Percentiles rank a stretch among this genome's conserved stretches.
These are phyloP conservation scores for Erinaceus europaeus DNA, from an alignment of 2,113 vertebrate species.

Conservation along the genomic window DNA sequence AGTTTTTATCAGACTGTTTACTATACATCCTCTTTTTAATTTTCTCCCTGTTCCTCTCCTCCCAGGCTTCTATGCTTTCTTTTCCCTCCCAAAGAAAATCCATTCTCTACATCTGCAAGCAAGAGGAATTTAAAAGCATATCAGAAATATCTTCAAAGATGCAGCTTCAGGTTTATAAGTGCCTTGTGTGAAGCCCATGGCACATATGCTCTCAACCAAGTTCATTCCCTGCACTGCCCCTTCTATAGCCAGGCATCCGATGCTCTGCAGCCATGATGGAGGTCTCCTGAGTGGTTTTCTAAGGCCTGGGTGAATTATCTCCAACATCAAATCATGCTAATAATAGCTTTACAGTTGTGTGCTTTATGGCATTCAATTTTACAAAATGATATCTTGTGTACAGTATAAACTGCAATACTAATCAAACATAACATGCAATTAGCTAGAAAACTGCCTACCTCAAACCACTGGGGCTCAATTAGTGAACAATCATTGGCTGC, in stretches of 20 bases:
- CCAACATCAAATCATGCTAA: conserved; percentile 27
- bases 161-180: background rate
- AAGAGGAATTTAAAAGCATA: background rate
- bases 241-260: background rate
- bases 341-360: background rate
- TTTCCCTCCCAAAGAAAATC: background rate
- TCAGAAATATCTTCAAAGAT: background rate
- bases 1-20: background rate
- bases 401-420: conserved; percentile 8
- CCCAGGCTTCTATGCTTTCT: background rate
- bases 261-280: background rate
- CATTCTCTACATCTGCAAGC: background rate
- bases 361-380: conserved; percentile 4
- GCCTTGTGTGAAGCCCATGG: fast-evolving
- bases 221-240: background rate
- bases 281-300: background rate
- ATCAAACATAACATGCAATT: conserved; percentile 48
- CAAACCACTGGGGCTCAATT: conserved; percentile 31
- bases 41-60: background rate
- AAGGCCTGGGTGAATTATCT: background rate
- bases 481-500: conserved; percentile 18
- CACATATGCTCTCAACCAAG: background rate
- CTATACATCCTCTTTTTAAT: background rate
- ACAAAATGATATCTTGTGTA: conserved; percentile 25
- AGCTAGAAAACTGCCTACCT: conserved; percentile 29